These are phyloP conservation scores for Gymnorhina tibicen DNA, from an alignment of 2,113 vertebrate species.

Conservation along the genomic window DNA sequence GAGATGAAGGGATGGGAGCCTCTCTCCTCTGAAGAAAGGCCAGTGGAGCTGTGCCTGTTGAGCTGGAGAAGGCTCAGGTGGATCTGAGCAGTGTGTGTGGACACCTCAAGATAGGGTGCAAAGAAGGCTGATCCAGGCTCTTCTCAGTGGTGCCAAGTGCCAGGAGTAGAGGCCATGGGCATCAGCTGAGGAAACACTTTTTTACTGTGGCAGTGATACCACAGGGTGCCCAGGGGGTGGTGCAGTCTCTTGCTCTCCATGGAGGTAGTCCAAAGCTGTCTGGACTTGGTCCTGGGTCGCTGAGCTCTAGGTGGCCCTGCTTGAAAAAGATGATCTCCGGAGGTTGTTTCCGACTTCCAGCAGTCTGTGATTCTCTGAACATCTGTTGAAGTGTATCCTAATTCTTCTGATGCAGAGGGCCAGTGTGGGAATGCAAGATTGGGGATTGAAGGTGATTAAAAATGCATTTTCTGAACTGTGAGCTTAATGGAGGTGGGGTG, in stretches of 20 bases:
- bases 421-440: background rate
- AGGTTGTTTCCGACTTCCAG: background rate
- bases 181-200: background rate
- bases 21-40: background rate
- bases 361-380: background rate
- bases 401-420: background rate
- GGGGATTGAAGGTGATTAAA: background rate
- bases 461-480: fast-evolving
- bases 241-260: background rate
- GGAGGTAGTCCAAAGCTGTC: background rate
- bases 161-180: fast-evolving
- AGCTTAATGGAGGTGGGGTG: background rate
- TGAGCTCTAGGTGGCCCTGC: background rate
- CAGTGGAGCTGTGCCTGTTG: background rate
- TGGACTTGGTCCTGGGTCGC: background rate
- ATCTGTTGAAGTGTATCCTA: background rate
- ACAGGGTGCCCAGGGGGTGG: background rate
- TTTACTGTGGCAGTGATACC: background rate
- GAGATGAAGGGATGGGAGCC: background rate
- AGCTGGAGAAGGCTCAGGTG: background rate
- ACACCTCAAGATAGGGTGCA: background rate
- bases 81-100: background rate
- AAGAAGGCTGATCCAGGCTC: background rate
- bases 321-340: background rate
- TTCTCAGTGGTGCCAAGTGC: background rate